Evolutionary conservation across 2,888 invertebrate genomes (phyloP), one percentile per base, ranked within the genome.

Genomic region (Acrobasis suavella): DNA sequence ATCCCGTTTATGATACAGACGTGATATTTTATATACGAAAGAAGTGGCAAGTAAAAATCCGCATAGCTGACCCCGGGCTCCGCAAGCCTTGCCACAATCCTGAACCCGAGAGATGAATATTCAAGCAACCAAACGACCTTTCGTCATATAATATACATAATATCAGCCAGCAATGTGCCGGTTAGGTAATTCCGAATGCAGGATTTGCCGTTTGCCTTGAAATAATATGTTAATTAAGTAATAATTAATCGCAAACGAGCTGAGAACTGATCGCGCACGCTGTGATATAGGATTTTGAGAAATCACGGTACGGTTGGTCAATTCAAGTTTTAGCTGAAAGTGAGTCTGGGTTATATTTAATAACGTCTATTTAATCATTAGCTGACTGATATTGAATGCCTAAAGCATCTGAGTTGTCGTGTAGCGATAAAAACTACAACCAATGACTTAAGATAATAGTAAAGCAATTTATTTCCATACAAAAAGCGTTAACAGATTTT

Each of bases 191-290:
- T 67, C 59, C 61, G 63, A 69, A 76, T 73, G 66, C 67, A 64
- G 64, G 60, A 68, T 69, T 63, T 64, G 67, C 61, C n/a, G 75
- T 70, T 74, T 54, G 60, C 80, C 81, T 79, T 80, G 80, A 67
- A 64, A 75, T 77, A 66, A 67, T 70, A 74, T 77, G 71, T 63
- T 75, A 77, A 74, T 75, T 68, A 69, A 63, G 61, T 56, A 62
- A 65, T 63, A 74, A 75, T 75, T 76, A 76, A 62, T 58, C 22
- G 58, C 63, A 61, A 63, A 65, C 63, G 52, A 65, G 16, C 63
- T 22, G 56, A 62, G 62, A 62, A 59, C 52, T 10, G 15, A 16
- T 22, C n/a, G 42, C 54, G 10, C 17, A 39, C 2, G 1, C 22
- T 22, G 10, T 1, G 12, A 51, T 51, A 51, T 22, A 50, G 22